Evolutionary conservation across 2,888 invertebrate species (phyloP).

Genomic region (Xylota segnis): DNA sequence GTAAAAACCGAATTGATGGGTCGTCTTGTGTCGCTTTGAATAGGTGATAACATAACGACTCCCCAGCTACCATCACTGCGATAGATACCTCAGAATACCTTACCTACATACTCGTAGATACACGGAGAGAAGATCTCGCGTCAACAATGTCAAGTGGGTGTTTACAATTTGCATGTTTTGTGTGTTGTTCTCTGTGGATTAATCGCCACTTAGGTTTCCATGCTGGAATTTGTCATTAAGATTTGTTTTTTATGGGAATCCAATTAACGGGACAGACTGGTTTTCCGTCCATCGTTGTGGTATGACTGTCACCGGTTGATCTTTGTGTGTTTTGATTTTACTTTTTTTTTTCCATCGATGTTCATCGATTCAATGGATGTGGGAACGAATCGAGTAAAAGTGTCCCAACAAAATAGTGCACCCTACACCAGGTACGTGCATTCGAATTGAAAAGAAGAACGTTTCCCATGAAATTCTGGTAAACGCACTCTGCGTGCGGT

Average conservation of each 20-base stretch:
- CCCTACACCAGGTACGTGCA: slow-evolving; percentile 13
- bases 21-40: slow-evolving; percentile 64
- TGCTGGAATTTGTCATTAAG: slow-evolving; percentile 74
- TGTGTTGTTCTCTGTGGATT: slow-evolving; percentile 64
- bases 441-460: slow-evolving; percentile 22
- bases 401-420: slow-evolving; percentile 19
- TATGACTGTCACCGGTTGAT: slow-evolving; percentile 41
- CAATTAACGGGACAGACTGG: slow-evolving; percentile 72
- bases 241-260: slow-evolving; percentile 72
- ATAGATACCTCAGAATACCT: slow-evolving; percentile 27
- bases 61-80: slow-evolving; percentile 56
- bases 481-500: slow-evolving; percentile 68
- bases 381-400: slow-evolving; percentile 57
- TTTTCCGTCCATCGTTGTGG: slow-evolving; percentile 32
- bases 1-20: slow-evolving; percentile 64
- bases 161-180: slow-evolving; percentile 75
- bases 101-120: not conserved
- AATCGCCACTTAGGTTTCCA: slow-evolving; percentile 73
- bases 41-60: slow-evolving; percentile 71
- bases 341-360: not conserved
- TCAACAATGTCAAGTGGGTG: slow-evolving; percentile 74
- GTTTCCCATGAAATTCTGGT: slow-evolving; percentile 54
- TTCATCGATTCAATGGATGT: slow-evolving; percentile 42
- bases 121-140: slow-evolving; percentile 44
- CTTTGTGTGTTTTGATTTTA: slow-evolving; percentile 25